phyloP scores from a whole-genome alignment of 2,113 vertebrate species.

The Columba livia region DNA sequence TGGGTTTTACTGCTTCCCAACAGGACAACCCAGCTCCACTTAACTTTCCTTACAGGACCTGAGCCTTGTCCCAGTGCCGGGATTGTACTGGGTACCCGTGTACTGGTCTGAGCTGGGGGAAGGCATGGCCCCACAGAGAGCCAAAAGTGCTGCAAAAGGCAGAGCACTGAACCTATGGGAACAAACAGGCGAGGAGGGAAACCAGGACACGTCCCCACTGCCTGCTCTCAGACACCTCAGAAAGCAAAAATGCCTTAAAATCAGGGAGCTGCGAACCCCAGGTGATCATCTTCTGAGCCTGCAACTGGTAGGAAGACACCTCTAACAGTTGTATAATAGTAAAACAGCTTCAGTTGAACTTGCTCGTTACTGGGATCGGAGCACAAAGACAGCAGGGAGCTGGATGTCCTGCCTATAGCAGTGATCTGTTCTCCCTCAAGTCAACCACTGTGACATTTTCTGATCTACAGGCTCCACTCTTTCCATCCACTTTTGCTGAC shows the following conservation, averaged over 20 bases:
- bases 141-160: neutral
- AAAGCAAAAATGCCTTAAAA: neutral
- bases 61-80: no score
- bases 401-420: neutral
- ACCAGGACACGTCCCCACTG: neutral
- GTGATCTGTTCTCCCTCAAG: neutral
- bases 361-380: neutral
- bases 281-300: neutral
- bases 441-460: neutral
- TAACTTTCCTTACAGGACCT: fast-evolving
- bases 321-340: fast-evolving
- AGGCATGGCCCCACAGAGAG: no score
- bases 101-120: neutral
- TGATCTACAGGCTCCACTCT: neutral
- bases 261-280: neutral
- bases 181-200: fast-evolving
- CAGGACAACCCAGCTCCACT: neutral
- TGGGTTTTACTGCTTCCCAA: neutral
- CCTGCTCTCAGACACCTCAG: neutral
- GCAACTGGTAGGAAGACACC: neutral
- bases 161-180: neutral
- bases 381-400: neutral
- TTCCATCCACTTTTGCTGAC: neutral
- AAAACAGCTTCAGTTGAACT: neutral
- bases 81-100: neutral